phyloP scores from a whole-genome alignment of 2,797 vertebrate genomes.

The Iguana delicatissima region DNA sequence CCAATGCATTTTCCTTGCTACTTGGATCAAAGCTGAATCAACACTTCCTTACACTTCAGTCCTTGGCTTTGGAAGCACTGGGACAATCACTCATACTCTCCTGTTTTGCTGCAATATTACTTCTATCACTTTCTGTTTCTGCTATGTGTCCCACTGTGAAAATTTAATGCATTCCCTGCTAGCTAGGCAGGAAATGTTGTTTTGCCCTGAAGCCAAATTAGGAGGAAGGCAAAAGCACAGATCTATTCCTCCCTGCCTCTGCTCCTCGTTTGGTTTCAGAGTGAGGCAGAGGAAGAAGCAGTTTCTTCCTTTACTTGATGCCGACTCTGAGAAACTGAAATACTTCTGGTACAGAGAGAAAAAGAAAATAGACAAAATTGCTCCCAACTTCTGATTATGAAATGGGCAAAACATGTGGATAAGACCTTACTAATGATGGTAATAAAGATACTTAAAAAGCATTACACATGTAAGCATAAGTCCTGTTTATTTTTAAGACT shows the following conservation, averaged over 20 bases:
- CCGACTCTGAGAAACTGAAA: neutral
- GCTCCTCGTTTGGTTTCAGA: neutral
- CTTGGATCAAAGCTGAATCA: neutral
- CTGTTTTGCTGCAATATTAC: neutral
- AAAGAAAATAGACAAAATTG: neutral
- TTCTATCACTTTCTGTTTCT: neutral
- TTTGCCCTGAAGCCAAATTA: neutral
- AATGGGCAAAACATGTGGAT: neutral
- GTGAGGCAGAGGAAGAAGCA: neutral
- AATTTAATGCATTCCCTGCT: neutral
- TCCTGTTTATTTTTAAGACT: neutral
- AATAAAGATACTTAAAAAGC: too few relatives aligned
- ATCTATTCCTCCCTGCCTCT: too few relatives aligned
- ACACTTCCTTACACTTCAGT: neutral
- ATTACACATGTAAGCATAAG: neutral
- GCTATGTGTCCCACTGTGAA: neutral
- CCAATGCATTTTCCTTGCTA: neutral
- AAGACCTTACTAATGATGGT: neutral
- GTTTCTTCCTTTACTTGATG: too few relatives aligned
- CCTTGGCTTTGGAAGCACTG: neutral
- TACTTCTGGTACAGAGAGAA: neutral
- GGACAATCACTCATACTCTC: fast-evolving
- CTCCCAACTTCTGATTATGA: neutral
- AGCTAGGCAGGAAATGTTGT: neutral
- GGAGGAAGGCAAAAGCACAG: neutral